Evolutionary conservation across 2,113 vertebrate species (phyloP).

Genomic region (Benitochromis conjunctus): DNA sequence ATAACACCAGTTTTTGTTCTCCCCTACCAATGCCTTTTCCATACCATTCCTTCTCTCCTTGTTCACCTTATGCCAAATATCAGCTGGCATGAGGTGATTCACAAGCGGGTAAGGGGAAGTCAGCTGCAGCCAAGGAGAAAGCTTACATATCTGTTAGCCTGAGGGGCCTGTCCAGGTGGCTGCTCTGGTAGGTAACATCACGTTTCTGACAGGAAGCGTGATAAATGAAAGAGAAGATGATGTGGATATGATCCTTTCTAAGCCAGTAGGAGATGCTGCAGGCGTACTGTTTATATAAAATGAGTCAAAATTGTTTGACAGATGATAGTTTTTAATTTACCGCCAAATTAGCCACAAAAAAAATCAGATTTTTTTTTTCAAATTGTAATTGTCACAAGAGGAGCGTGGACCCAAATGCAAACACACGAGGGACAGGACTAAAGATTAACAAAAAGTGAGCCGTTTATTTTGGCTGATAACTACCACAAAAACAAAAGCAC

Average conservation of each 20-base stretch:
- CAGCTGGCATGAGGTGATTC: conserved; percentile 31
- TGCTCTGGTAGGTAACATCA: conserved; percentile 47
- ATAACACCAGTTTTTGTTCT: not conserved
- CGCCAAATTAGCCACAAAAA: not conserved
- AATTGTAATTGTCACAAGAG: not conserved
- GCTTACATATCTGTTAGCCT: conserved; percentile 62
- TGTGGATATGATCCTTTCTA: conserved; percentile 18
- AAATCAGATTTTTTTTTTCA: not conserved
- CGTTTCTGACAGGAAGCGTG: conserved; percentile 45
- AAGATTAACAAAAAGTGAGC: too few species aligned
- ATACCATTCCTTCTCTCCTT: not conserved
- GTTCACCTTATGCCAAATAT: conserved; percentile 47
- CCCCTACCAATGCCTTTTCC: not conserved
- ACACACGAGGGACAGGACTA: too few species aligned
- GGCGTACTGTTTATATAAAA: not conserved
- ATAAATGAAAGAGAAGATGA: conserved; percentile 14
- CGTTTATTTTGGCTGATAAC: too few species aligned
- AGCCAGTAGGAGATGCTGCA: not conserved
- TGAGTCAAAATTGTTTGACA: not conserved
- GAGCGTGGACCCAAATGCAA: too few species aligned
- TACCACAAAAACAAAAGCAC: too few species aligned
- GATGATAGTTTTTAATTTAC: not conserved
- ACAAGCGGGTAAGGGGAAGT: conserved; percentile 48
- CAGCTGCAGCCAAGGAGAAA: conserved; percentile 56
- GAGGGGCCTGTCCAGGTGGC: conserved; percentile 50